Evolutionary conservation across 1,140 invertebrate genomes (phyloP).

Genomic region (Anastatus disparis): DNA sequence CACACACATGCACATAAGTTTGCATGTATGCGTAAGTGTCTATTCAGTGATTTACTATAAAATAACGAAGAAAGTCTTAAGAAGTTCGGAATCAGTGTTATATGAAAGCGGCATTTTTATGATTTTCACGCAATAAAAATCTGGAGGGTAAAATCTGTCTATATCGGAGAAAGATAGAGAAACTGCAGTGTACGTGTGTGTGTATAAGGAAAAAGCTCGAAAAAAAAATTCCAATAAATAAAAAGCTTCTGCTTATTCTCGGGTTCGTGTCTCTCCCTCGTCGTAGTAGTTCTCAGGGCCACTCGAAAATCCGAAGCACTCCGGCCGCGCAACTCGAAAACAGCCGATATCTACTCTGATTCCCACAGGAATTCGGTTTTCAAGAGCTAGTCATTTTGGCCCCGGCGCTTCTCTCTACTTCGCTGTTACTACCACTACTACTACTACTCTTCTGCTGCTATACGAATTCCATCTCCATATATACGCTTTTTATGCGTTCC

Average conservation of each 20-base stretch:
- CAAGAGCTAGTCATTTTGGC: neutral
- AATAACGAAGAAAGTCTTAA: constrained; percentile 16
- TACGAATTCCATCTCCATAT: too few relatives aligned
- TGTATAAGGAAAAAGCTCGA: neutral
- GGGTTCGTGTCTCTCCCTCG: neutral
- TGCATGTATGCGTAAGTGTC: too few relatives aligned
- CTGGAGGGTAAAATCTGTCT: too few relatives aligned
- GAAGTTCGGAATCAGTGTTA: neutral
- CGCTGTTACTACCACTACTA: too few relatives aligned
- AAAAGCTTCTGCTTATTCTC: neutral
- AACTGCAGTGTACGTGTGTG: too few relatives aligned
- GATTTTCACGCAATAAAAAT: too few relatives aligned
- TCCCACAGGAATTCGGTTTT: neutral
- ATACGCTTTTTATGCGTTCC: too few relatives aligned
- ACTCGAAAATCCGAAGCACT: neutral
- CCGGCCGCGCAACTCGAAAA: too few relatives aligned
- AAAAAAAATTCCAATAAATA: constrained; percentile 28
- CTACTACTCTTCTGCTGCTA: too few relatives aligned
- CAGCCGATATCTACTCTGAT: neutral
- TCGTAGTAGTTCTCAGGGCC: too few relatives aligned
- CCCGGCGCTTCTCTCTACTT: neutral
- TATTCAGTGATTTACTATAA: constrained; percentile 3
- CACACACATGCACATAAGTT: too few relatives aligned
- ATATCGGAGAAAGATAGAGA: neutral
- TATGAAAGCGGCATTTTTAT: constrained; percentile 28